phyloP scores from a whole-genome alignment of 2,113 vertebrate species.

The Oreochromis spilurus region DNA sequence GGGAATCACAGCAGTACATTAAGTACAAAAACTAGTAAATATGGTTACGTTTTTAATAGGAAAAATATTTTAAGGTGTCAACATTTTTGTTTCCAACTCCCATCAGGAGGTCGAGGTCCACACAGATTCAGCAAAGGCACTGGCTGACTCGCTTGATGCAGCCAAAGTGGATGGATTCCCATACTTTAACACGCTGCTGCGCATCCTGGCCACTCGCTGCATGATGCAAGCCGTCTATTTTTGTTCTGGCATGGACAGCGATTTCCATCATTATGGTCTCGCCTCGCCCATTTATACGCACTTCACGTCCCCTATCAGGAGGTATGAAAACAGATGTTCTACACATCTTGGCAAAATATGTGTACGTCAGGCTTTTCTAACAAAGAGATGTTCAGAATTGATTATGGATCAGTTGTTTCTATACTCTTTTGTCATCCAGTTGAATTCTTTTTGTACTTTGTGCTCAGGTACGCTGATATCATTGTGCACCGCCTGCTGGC shows the following conservation, averaged over 20 bases:
- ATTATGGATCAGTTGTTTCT: not conserved
- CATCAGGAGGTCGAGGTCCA: constrained; percentile 81
- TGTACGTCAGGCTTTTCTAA: not conserved
- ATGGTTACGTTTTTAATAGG: not conserved
- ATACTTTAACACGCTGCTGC: constrained; percentile 89
- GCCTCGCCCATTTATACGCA: constrained; percentile 97
- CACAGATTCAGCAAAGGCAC: constrained; percentile 90
- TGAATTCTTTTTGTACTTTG: not conserved
- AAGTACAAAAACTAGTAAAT: not conserved
- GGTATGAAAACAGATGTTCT: constrained; percentile 66
- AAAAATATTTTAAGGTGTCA: not conserved
- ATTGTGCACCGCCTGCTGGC: constrained; percentile 94
- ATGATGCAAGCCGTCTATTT: constrained; percentile 99
- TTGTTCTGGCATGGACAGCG: constrained; percentile 95
- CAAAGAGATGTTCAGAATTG: not conserved
- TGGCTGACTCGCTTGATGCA: constrained; percentile 89
- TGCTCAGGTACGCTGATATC: constrained; percentile 87
- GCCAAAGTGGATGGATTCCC: constrained; percentile 79
- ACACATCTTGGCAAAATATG: not conserved
- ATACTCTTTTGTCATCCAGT: not conserved
- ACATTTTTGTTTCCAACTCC: not conserved
- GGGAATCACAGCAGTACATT: not conserved
- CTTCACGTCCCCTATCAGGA: constrained; percentile 96
- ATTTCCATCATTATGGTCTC: constrained; percentile 96
- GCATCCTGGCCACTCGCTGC: constrained; percentile 93